Evolutionary conservation across 2,797 vertebrate species (phyloP), one percentile per base, ranked within the genome.

Genomic region (Moxostoma hubbsi): DNA sequence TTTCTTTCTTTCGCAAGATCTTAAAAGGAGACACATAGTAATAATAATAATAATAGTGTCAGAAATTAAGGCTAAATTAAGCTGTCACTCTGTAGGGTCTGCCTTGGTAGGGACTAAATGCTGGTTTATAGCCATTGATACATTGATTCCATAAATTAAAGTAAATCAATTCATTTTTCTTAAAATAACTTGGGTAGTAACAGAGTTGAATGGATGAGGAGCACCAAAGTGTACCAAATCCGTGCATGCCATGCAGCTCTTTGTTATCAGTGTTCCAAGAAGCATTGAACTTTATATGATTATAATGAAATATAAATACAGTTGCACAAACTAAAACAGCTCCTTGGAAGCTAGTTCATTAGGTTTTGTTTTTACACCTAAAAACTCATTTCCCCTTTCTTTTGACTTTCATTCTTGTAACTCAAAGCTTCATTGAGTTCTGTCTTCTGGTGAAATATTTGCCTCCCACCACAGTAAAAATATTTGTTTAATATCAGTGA

Each of bases 401-500:
- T 72, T 64, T 63, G 62, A 16, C 61, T 70, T 79, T 75, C 10
- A 4, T 46, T 74, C 11, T 62, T 55, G 47, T 50, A 7, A 13
- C 55, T 80, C 76, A 83, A 65, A 84, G 77, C 71, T 43, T 76
- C 62, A 58, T 55, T 84, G 70, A 82, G 72, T 63, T 67, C 51
- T 1, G 11, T 46, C 51, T 45, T 49, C 57, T 58, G 66, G 6
- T 79, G 73, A 78, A 66, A 71, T 61, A 79, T 84, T 79, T 61
- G 36, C 66, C 81, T 72, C 61, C 67, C 80, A 78, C 64, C 71
- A 47, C 18, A 45, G 69, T 9, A 58, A 81, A 84, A 83, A 82
- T 84, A 82, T 84, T 77, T 75, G 67, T 85, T 68, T 82, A 83
- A 80, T 84, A 82, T 77, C 74, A n/a, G 62, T 85, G 74, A 82